Conservation (phyloP, 2,797 vertebrate species). For the Lophotriccus pileatus region DNA sequence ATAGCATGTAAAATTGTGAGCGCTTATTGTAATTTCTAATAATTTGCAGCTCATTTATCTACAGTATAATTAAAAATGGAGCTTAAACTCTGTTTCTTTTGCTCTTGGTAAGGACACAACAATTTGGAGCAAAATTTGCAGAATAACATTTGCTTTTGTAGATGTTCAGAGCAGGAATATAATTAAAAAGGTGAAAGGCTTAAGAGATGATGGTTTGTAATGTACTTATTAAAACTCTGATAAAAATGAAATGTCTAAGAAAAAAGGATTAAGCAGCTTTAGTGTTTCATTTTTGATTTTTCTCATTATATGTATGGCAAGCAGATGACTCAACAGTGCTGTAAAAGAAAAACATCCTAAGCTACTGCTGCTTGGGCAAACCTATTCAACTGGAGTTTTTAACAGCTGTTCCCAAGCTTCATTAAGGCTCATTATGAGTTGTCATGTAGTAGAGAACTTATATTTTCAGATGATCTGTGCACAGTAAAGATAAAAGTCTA, state of each 20-base stretch:
- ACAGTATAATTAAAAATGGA: slow-evolving; percentile 68
- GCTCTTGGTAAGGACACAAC: slow-evolving; percentile 33
- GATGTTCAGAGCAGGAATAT: slow-evolving; percentile 63
- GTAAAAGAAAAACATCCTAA: slow-evolving; percentile 57
- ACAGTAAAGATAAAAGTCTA: slow-evolving; percentile 81
- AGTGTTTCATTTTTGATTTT: slow-evolving; percentile 61
- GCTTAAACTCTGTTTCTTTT: slow-evolving; percentile 46
- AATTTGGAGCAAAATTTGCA: slow-evolving; percentile 68
- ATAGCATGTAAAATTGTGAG: neutral
- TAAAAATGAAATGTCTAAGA: slow-evolving; percentile 71
- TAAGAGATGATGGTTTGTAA: slow-evolving; percentile 65
- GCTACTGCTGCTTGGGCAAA: slow-evolving; percentile 68
- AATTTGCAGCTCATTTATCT: slow-evolving; percentile 53
- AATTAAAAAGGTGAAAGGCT: slow-evolving; percentile 77
- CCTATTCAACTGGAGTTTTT: slow-evolving; percentile 73
- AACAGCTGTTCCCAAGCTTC: slow-evolving; percentile 79
- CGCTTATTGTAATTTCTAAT: slow-evolving; percentile 52
- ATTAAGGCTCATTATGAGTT: slow-evolving; percentile 83
- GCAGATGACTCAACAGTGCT: slow-evolving; percentile 53
- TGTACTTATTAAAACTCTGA: slow-evolving; percentile 73
- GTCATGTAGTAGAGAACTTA: slow-evolving; percentile 78
- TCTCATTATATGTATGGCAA: slow-evolving; percentile 49
- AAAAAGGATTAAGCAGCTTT: slow-evolving; percentile 60
- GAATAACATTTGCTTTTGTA: slow-evolving; percentile 75
- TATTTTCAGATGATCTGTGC: slow-evolving; percentile 79